Base-by-base conservation (phyloP, 1,140 invertebrate genomes). In the Procambarus virginalis region DNA sequence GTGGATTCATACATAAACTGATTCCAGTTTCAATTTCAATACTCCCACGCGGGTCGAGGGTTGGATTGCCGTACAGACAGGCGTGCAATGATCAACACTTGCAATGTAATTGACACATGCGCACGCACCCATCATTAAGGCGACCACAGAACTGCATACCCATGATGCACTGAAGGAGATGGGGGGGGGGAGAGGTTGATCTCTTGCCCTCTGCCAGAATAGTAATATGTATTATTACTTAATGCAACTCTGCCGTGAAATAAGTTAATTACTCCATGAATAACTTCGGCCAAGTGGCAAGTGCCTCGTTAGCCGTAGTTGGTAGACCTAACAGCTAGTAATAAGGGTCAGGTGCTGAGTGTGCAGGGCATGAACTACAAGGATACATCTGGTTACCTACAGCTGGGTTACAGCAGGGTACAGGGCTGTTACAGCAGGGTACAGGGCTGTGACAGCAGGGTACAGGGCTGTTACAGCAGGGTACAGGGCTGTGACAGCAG, bases 121-220 rank as follows among this genome's bases (percentile, higher is more conserved):
- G 55, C 51, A 55, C 73, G 51, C 77, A 73, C 84, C 84, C 6
- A 9, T 85, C 84, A 85, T 85, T 85, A 85, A 45, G 73, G 73
- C 58, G 46, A 55, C 84, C 84, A 46, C 73, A 85, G 49, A 77
- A 58, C 58, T 60, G 34, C 48, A 8, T 49, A 68, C n/a, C 64
- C 3, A 12, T 68, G 34, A 34, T 34, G 34, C 34, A 34, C 34
- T 34, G 34, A 34, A 34, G 34, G 58, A 58, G 58, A 51, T 68
- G 80, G 58, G 58, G 8, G 80, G 51, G 58, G 51, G 46, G 80
- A 17, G 80, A 34, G 58, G 22, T 58, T 68, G 14, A 58, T 68
- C 80, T 70, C 68, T 34, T 17, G 4, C 68, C n/a, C 22, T 17
- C 51, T 3, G 51, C 51, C 3, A 55, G 51, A 5, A 10, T 55